phyloP scores from a whole-genome alignment of 2,888 invertebrate species.

The Crocallis elinguaria region DNA sequence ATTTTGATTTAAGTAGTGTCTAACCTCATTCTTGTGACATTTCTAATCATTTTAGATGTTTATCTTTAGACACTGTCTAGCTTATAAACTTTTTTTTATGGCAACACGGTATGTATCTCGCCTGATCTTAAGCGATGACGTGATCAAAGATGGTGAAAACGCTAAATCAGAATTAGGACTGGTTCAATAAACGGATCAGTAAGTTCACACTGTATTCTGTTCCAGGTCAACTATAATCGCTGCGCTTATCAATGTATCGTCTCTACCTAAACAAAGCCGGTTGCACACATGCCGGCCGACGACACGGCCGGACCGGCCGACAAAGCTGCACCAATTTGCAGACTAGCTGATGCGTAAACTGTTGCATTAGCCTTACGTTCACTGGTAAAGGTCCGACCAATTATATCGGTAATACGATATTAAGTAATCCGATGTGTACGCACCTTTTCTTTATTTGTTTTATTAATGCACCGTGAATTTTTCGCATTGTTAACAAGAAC shows the following conservation, averaged over 20 bases:
- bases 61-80: no score
- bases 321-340: constrained; percentile 81
- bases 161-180: no score
- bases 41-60: no score
- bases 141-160: no score
- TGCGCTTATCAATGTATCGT: not conserved
- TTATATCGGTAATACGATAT: constrained; percentile 70
- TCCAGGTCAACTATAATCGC: not conserved
- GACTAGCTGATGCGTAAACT: constrained; percentile 79
- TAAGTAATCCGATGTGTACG: constrained; percentile 52
- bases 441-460: constrained; percentile 55
- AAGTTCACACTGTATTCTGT: no score
- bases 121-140: no score
- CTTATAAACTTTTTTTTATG: no score
- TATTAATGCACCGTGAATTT: constrained; percentile 47
- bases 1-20: no score
- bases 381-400: constrained; percentile 61
- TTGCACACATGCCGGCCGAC: constrained; percentile 48
- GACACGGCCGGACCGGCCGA: constrained; percentile 62
- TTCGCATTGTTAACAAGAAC: constrained; percentile 19
- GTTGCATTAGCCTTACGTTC: constrained; percentile 73
- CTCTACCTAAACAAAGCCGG: constrained; percentile 6
- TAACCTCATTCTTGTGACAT: no score
- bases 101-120: no score
- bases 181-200: no score